A percentile compares a stretch with the other conserved stretches of the same genome.
Evolutionary conservation across 2,797 vertebrate species (phyloP).

Genomic region (Parauchenoglanis punctatus): DNA sequence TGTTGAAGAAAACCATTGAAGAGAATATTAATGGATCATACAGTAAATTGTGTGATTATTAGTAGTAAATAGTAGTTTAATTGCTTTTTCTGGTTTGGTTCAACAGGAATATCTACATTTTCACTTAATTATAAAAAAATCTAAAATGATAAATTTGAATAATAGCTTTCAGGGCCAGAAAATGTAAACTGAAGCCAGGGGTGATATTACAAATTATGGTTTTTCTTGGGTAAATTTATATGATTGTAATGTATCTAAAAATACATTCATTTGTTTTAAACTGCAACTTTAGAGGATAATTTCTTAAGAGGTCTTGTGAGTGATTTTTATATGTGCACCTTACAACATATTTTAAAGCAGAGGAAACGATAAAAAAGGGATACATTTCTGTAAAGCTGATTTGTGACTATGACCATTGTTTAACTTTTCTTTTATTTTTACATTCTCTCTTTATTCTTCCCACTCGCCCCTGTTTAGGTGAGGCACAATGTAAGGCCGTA

Average conservation of each 20-base stretch:
- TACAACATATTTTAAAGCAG: background rate
- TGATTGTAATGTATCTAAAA: background rate
- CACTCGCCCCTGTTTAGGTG: slow-evolving; percentile 70
- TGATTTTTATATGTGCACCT: background rate
- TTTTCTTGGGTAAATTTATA: too few species aligned
- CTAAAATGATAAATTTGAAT: background rate
- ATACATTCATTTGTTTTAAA: background rate
- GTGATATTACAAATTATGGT: background rate
- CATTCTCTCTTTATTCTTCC: background rate
- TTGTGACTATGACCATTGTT: background rate
- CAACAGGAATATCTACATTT: background rate
- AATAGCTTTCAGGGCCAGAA: background rate
- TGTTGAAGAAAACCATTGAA: background rate
- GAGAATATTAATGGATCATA: background rate
- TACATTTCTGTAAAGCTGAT: too few species aligned
- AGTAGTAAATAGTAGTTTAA: background rate
- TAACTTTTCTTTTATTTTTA: background rate
- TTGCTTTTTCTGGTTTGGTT: background rate
- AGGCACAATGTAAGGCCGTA: slow-evolving; percentile 87
- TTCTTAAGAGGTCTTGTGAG: background rate
- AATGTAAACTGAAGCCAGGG: background rate
- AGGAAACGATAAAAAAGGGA: background rate
- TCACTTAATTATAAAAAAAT: background rate
- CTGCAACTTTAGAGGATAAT: background rate
- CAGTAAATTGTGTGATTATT: background rate